Percentiles rank a stretch among this genome's conserved stretches.
phyloP scores from a whole-genome alignment of 2,888 invertebrate genomes.

The Drosophila aldrichi region DNA sequence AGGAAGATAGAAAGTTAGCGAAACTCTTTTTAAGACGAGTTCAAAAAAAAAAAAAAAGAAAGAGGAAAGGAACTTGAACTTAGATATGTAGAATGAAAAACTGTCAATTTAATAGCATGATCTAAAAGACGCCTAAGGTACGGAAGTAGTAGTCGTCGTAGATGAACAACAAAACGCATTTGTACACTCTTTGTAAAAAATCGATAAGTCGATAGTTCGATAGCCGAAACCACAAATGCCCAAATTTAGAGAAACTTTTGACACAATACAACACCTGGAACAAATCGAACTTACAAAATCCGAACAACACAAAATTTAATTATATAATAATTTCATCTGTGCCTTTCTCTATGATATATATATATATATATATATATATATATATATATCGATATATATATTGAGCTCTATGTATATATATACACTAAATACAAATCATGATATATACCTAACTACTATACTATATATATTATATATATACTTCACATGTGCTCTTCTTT shows the following conservation, averaged over 20 bases:
- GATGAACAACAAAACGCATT: constrained; percentile 42
- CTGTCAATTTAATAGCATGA: constrained; percentile 71
- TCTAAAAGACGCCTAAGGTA: background rate
- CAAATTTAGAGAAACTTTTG: constrained; percentile 65
- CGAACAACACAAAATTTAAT: constrained; percentile 64
- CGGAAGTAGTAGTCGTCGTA: background rate
- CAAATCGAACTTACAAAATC: constrained; percentile 65
- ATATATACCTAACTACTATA: constrained; percentile 36
- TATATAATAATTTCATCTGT: constrained; percentile 83
- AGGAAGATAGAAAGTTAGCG: constrained; percentile 12
- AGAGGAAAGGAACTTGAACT: background rate
- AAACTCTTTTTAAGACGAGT: constrained; percentile 29
- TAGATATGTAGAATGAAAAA: constrained; percentile 43
- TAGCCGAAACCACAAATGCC: background rate
- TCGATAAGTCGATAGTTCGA: constrained; percentile 9
- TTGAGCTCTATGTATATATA: constrained; percentile 31
- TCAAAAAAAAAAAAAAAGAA: background rate
- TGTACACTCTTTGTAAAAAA: constrained; percentile 74
- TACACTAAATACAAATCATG: constrained; percentile 41
- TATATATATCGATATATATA: constrained; percentile 48
- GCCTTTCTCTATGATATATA: constrained; percentile 79
- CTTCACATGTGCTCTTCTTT: constrained; percentile 62
- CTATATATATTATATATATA: constrained; percentile 30
- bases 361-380: constrained; percentile 58
- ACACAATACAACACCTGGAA: constrained; percentile 44